Percentiles rank a stretch among this genome's conserved stretches.
phyloP scores from a whole-genome alignment of 2,113 vertebrate species.

The Gambusia affinis region DNA sequence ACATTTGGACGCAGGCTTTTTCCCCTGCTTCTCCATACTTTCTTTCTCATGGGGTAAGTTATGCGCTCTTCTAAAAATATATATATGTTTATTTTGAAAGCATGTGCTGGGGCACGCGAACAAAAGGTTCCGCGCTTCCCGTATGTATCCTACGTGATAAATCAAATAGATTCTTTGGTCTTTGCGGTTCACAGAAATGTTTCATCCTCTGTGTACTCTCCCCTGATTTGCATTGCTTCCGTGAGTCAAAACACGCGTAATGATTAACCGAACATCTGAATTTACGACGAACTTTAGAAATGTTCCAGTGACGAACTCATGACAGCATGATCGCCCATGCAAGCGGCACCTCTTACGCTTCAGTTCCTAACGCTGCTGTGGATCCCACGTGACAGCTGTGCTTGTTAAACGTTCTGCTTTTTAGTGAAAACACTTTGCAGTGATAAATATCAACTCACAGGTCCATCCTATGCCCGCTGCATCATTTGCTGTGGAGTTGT shows the following conservation, averaged over 20 bases:
- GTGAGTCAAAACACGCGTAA: neutral
- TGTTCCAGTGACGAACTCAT: neutral
- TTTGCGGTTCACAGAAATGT: too few species aligned
- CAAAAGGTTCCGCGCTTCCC: slow-evolving; percentile 30
- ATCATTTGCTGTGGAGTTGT: slow-evolving; percentile 45
- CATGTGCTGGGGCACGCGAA: slow-evolving; percentile 23
- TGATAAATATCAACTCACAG: slow-evolving; percentile 70
- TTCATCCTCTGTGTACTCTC: too few species aligned
- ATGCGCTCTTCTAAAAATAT: neutral
- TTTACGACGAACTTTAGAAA: neutral
- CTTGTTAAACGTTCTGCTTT: slow-evolving; percentile 25
- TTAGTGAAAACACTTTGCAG: slow-evolving; percentile 48
- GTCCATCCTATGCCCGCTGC: slow-evolving; percentile 17
- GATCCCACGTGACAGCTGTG: slow-evolving; percentile 23
- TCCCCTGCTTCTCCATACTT: slow-evolving; percentile 29
- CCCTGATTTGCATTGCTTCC: neutral
- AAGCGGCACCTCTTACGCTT: neutral
- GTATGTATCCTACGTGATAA: too few species aligned
- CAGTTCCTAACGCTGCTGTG: neutral
- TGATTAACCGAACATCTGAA: neutral
- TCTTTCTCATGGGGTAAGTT: slow-evolving; percentile 82
- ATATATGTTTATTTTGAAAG: slow-evolving; percentile 4
- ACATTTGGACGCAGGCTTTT: slow-evolving; percentile 16
- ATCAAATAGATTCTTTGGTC: too few species aligned
- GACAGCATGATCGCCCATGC: neutral